Evolutionary conservation across 2,888 invertebrate species (phyloP).

Genomic region (Hemithea aestivaria): DNA sequence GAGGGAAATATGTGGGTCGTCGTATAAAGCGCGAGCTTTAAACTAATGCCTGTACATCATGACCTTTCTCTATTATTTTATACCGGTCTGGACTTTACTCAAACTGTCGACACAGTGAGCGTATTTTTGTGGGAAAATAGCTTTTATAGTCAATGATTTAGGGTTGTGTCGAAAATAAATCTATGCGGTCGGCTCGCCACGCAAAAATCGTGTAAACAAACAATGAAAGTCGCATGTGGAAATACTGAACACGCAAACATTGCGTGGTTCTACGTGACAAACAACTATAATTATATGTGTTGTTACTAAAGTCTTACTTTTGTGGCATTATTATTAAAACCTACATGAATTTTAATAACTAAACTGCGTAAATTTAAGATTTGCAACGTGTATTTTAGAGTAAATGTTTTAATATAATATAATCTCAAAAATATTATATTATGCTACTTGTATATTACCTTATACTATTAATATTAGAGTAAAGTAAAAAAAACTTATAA

Average conservation of each 20-base stretch:
- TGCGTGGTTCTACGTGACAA: conserved; percentile 24
- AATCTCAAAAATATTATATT: no score
- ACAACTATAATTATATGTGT: conserved; percentile 16
- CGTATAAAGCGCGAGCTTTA: conserved; percentile 11
- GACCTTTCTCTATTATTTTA: conserved; percentile 22
- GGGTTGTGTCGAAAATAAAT: conserved; percentile 19
- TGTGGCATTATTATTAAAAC: conserved; percentile 9
- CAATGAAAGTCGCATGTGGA: conserved; percentile 26
- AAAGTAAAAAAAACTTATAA: no score
- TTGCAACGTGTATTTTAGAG: no score
- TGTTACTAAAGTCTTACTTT: conserved; percentile 16
- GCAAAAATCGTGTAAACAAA: conserved; percentile 26
- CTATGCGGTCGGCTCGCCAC: conserved; percentile 20
- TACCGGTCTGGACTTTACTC: conserved; percentile 4
- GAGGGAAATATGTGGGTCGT: conserved; percentile 9
- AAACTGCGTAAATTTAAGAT: background rate
- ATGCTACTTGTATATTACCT: no score
- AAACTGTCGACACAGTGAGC: conserved; percentile 10
- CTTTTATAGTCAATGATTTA: conserved; percentile 23
- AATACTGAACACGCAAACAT: conserved; percentile 22
- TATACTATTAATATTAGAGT: no score
- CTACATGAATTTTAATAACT: conserved; percentile 2
- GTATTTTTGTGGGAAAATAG: conserved; percentile 18
- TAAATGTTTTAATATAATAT: no score
- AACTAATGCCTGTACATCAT: conserved; percentile 21